Evolutionary conservation across 2,113 vertebrate species (phyloP).

Genomic region (Dipodomys ordii): DNA sequence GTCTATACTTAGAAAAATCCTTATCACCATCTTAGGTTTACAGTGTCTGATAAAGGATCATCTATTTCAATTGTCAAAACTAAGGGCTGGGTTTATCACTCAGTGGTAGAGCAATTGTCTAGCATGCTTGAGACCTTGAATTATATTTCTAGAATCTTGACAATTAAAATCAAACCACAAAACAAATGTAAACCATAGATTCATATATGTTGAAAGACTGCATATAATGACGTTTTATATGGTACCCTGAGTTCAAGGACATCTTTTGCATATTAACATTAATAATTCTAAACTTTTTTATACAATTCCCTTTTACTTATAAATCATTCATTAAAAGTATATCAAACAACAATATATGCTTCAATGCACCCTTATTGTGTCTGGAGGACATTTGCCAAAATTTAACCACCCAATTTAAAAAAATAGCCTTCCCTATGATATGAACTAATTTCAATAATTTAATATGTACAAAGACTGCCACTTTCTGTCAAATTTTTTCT

Average conservation of each 20-base stretch:
- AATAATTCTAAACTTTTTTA: slow-evolving; percentile 65
- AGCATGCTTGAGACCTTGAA: neutral
- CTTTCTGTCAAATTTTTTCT: neutral
- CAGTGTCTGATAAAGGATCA: slow-evolving; percentile 10
- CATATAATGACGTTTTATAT: neutral
- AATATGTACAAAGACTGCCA: neutral
- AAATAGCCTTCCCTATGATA: neutral
- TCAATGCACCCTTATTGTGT: neutral
- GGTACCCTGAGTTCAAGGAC: slow-evolving; percentile 53
- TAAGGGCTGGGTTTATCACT: neutral
- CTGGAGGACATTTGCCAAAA: neutral
- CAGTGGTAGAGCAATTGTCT: too few species aligned
- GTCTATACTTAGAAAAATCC: slow-evolving; percentile 60
- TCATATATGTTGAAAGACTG: neutral
- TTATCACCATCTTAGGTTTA: slow-evolving; percentile 57
- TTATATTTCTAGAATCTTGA: neutral
- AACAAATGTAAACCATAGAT: slow-evolving; percentile 2
- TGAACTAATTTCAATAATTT: neutral
- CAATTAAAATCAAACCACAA: neutral
- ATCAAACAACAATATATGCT: neutral
- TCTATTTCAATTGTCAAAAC: slow-evolving; percentile 29
- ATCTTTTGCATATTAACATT: slow-evolving; percentile 41
- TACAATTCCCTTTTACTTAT: slow-evolving; percentile 55
- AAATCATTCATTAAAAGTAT: slow-evolving; percentile 17
- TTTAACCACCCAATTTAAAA: neutral